Base-by-base conservation (phyloP, 2,797 vertebrate species). In the Petrocephalus sullivani region DNA sequence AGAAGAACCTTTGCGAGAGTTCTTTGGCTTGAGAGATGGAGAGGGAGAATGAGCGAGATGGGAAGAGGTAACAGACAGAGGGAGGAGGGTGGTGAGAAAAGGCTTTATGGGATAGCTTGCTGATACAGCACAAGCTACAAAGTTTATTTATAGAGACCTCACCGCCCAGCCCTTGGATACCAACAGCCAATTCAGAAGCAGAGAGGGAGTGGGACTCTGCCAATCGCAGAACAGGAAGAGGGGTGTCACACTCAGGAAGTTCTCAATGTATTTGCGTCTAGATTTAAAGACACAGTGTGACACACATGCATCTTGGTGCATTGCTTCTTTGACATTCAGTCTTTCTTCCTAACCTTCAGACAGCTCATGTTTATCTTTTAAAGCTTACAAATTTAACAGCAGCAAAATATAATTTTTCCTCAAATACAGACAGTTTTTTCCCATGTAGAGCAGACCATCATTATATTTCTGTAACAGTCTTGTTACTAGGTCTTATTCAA, bases 131-230 rank as follows among this genome's bases (percentile, higher is more conserved):
- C 94, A 94, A 93, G 93, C 90, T 92, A 88, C 91, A 87, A 92
- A 92, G 95, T 96, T 97, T 96, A 96, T 96, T 97, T 97, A 96
- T 96, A 96, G 96, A 95, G 96, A 89, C 93, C 94, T 96, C 94
- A 93, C 95, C 94, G 95, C 94, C 95, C 95, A 95, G 95, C 95
- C 96, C 96, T 96, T 97, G 94, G 96, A 96, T 96, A 97, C 96
- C 94, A 93, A 92, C 94, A 94, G 93, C 95, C 91, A 96, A 96
- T 96, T 92, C 95, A 94, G 92, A 94, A 90, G 92, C 75, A 91
- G 94, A 92, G 92, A 95, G 95, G 93, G 92, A 93, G 93, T 92
- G 89, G 85, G 90, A 91, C 91, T 91, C 89, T 14, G 88, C 96
- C 96, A 96, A 96, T 97, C 90, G 90, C 91, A 92, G 93, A 0